phyloP scores from a whole-genome alignment of 1,140 invertebrate species.

The Meteorus sp. region DNA sequence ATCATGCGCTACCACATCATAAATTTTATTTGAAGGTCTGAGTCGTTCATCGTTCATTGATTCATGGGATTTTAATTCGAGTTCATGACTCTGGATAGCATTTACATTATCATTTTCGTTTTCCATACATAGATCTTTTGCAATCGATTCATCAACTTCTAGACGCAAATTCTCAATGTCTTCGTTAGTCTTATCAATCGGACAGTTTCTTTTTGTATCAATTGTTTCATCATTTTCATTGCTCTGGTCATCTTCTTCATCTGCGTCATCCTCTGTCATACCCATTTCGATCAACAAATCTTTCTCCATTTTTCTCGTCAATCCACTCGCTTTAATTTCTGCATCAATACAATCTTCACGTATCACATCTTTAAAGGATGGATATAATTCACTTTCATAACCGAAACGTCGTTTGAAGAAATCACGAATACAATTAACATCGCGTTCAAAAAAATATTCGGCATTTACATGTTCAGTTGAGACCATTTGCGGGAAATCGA shows the following conservation, averaged over 20 bases:
- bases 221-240: slow-evolving; percentile 49
- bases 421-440: slow-evolving; percentile 89
- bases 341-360: slow-evolving; percentile 83
- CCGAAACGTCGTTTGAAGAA: slow-evolving; percentile 92
- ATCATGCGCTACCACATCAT: too few species aligned
- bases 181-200: slow-evolving; percentile 30
- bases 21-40: slow-evolving; percentile 42
- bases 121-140: slow-evolving; percentile 23
- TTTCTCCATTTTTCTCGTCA: slow-evolving; percentile 82
- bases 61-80: not conserved
- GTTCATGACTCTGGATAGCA: not conserved
- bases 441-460: slow-evolving; percentile 92
- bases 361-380: slow-evolving; percentile 79
- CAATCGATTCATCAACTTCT: slow-evolving; percentile 47
- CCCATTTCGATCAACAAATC: slow-evolving; percentile 66
- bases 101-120: slow-evolving; percentile 9
- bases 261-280: slow-evolving; percentile 42
- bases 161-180: slow-evolving; percentile 37
- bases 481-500: slow-evolving; percentile 99
- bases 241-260: slow-evolving; percentile 42
- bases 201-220: not conserved
- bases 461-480: slow-evolving; percentile 92
- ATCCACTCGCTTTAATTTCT: slow-evolving; percentile 88
- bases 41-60: slow-evolving; percentile 1
- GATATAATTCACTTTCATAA: slow-evolving; percentile 88